Conservation (phyloP, 2,888 invertebrate species). For the Acronicta leporina region DNA sequence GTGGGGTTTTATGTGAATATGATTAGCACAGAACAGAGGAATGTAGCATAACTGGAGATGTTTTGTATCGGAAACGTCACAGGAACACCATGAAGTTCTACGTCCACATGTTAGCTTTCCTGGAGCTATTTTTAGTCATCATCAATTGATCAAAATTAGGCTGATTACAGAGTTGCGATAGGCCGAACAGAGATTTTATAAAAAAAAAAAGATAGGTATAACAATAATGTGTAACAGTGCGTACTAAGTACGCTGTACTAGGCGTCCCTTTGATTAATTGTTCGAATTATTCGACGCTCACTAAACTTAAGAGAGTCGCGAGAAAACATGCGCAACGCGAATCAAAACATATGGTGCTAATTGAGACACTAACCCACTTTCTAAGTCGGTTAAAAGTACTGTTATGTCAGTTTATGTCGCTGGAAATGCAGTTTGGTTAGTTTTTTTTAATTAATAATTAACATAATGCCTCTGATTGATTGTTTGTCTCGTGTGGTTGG, state of each 20-base stretch:
- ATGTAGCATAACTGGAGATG: too few relatives aligned
- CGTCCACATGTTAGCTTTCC: too few relatives aligned
- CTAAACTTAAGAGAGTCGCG: constrained; percentile 4
- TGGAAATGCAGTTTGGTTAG: constrained; percentile 32
- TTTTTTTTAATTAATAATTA: constrained; percentile 22
- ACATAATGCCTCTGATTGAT: constrained; percentile 18
- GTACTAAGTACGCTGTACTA: too few relatives aligned
- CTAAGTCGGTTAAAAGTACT: constrained; percentile 35
- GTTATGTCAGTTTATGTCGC: constrained; percentile 33
- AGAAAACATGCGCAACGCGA: constrained; percentile 8
- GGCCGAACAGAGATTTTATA: background rate
- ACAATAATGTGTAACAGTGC: too few relatives aligned
- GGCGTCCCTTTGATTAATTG: too few relatives aligned
- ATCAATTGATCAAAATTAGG: constrained; percentile 19
- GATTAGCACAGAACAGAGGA: too few relatives aligned
- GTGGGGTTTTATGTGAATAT: too few relatives aligned
- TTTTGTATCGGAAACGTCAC: too few relatives aligned
- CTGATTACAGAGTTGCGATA: constrained; percentile 14
- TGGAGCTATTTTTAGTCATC: too few relatives aligned
- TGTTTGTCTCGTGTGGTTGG: constrained; percentile 6
- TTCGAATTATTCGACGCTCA: too few relatives aligned
- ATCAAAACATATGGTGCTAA: constrained; percentile 18
- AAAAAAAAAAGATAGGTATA: too few relatives aligned
- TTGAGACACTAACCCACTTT: constrained; percentile 39
- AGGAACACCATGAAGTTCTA: too few relatives aligned